Conservation (phyloP, 2,888 invertebrate species). For the Hypomecis atomaria region DNA sequence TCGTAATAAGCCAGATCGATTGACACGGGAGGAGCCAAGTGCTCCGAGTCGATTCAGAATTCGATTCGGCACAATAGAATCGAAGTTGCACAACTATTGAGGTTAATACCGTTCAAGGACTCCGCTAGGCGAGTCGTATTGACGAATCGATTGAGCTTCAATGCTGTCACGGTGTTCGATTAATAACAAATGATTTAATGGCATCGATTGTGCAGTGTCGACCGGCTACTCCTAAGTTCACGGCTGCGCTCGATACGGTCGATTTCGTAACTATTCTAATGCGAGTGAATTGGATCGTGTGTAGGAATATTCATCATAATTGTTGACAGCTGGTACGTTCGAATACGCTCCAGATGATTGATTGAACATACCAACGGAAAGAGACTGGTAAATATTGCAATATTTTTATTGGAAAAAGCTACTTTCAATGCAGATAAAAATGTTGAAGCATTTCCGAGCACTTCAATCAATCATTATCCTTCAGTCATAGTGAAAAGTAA, state of each 20-base stretch:
- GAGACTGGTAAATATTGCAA: slow-evolving; percentile 47
- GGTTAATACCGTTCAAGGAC: slow-evolving; percentile 78
- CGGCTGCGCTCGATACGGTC: slow-evolving; percentile 56
- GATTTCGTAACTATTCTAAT: slow-evolving; percentile 63
- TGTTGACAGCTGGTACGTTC: slow-evolving; percentile 62
- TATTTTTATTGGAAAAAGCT: slow-evolving; percentile 39
- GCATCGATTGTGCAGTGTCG: slow-evolving; percentile 58
- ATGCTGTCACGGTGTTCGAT: slow-evolving; percentile 60
- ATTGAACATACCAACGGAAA: slow-evolving; percentile 58
- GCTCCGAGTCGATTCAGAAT: slow-evolving; percentile 65
- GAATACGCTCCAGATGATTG: slow-evolving; percentile 57
- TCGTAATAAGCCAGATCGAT: slow-evolving; percentile 63
- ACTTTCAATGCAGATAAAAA: slow-evolving; percentile 38
- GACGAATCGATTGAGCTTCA: slow-evolving; percentile 58
- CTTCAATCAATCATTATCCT: slow-evolving; percentile 46
- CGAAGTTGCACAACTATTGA: slow-evolving; percentile 67
- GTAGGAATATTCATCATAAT: slow-evolving; percentile 63
- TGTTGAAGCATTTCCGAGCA: slow-evolving; percentile 45
- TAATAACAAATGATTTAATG: slow-evolving; percentile 66
- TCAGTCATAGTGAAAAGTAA: slow-evolving; percentile 31
- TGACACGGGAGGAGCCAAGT: slow-evolving; percentile 63
- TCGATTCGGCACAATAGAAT: slow-evolving; percentile 66
- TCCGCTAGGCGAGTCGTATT: slow-evolving; percentile 51
- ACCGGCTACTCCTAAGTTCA: slow-evolving; percentile 60
- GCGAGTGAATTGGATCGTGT: slow-evolving; percentile 59